These are phyloP conservation scores for Raja brachyura DNA, from an alignment of 2,113 vertebrate genomes.

Conservation along the genomic window DNA sequence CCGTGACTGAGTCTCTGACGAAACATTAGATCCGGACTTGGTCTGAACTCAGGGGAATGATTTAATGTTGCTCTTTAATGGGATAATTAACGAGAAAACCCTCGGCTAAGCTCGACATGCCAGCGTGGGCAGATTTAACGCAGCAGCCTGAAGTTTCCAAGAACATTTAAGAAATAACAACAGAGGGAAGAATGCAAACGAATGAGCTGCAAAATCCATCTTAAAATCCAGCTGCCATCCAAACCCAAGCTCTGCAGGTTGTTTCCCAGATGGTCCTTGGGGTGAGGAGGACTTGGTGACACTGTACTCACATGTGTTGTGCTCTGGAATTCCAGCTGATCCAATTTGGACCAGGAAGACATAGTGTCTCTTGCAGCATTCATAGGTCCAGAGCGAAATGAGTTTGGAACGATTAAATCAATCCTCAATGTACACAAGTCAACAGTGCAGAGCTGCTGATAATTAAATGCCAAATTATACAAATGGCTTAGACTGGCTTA, in stretches of 20 bases:
- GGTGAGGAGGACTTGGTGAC: background rate
- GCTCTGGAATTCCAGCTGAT: background rate
- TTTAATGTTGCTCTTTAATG: constrained; percentile 24
- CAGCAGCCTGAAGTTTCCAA: background rate
- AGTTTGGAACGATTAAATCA: background rate
- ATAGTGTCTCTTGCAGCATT: background rate
- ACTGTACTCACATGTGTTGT: background rate
- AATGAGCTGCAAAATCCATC: background rate
- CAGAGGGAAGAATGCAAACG: background rate
- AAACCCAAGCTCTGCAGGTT: background rate
- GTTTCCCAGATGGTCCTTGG: background rate
- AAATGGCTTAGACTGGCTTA: background rate
- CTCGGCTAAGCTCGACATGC: background rate
- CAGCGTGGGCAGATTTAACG: background rate
- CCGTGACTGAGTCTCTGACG: background rate
- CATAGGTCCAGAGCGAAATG: background rate
- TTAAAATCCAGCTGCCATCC: background rate
- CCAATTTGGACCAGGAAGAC: too few relatives aligned
- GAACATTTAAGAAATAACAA: background rate
- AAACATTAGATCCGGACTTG: background rate
- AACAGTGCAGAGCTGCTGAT: background rate
- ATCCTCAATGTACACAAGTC: background rate
- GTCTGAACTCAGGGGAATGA: constrained; percentile 28
- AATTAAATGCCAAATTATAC: background rate
- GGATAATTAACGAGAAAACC: constrained; percentile 22